Evolutionary conservation across 2,113 vertebrate species (phyloP).

Genomic region (Limnothrissa miodon): DNA sequence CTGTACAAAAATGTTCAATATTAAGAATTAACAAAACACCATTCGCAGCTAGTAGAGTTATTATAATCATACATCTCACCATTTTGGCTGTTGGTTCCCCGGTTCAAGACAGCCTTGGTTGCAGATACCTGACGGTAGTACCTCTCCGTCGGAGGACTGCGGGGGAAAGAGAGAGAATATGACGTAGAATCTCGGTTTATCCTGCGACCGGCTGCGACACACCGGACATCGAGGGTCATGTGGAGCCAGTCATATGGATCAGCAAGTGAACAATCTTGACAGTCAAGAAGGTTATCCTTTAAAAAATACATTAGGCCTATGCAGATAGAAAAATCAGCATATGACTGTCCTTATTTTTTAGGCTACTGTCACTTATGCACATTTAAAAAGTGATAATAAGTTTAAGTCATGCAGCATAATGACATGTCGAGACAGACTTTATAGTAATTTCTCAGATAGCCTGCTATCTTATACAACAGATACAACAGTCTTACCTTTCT

Average conservation of each 20-base stretch:
- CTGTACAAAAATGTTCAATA: neutral
- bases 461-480: too few relatives aligned
- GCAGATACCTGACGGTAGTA: conserved; percentile 31
- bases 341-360: too few relatives aligned
- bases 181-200: conserved; percentile 53
- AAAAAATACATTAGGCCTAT: neutral
- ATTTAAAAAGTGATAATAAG: too few relatives aligned
- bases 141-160: conserved; percentile 45
- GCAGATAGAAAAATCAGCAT: too few relatives aligned
- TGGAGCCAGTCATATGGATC: conserved; percentile 51
- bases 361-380: too few relatives aligned
- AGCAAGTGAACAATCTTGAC: neutral
- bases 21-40: neutral
- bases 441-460: too few relatives aligned
- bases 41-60: neutral
- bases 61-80: conserved; percentile 36
- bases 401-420: too few relatives aligned
- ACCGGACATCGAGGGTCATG: conserved; percentile 44
- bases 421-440: too few relatives aligned
- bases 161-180: conserved; percentile 48
- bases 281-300: neutral
- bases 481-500: too few relatives aligned
- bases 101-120: conserved; percentile 38
- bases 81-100: conserved; percentile 50
- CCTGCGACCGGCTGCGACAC: conserved; percentile 48